phyloP scores from a whole-genome alignment of 2,888 invertebrate genomes.

The Amphiduros pacificus region DNA sequence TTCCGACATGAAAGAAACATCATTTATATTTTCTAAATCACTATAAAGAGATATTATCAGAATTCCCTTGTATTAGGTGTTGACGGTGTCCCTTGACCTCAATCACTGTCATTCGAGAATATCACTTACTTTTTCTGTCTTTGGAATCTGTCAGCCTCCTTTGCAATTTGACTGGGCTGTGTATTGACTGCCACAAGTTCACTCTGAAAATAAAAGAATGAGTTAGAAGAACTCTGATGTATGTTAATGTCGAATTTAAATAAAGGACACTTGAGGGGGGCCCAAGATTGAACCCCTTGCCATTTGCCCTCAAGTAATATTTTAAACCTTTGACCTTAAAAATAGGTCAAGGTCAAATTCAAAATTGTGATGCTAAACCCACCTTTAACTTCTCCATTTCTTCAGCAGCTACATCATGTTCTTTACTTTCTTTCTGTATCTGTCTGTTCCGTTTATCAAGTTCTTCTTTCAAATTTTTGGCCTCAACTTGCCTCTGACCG shows the following conservation, averaged over 20 bases:
- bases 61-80: no score
- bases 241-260: not conserved
- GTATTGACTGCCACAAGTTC: slow-evolving; percentile 51
- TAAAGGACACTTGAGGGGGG: not conserved
- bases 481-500: slow-evolving; percentile 50
- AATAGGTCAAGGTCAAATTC: no score
- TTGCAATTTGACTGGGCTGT: slow-evolving; percentile 50
- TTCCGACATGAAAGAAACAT: no score
- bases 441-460: slow-evolving; percentile 42
- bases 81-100: no score
- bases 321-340: no score
- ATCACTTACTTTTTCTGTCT: slow-evolving; percentile 43
- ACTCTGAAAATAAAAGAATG: slow-evolving; percentile 36
- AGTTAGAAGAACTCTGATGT: not conserved
- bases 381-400: slow-evolving; percentile 54
- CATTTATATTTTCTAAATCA: no score
- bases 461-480: slow-evolving; percentile 53
- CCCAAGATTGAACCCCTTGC: not conserved
- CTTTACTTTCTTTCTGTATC: slow-evolving; percentile 40
- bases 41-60: no score
- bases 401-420: slow-evolving; percentile 44
- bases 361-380: not conserved
- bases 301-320: no score
- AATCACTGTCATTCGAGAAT: no score
- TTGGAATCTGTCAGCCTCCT: slow-evolving; percentile 52